These are phyloP conservation scores for Lepidurus apus DNA, from an alignment of 1,140 invertebrate genomes.

Conservation along the genomic window DNA sequence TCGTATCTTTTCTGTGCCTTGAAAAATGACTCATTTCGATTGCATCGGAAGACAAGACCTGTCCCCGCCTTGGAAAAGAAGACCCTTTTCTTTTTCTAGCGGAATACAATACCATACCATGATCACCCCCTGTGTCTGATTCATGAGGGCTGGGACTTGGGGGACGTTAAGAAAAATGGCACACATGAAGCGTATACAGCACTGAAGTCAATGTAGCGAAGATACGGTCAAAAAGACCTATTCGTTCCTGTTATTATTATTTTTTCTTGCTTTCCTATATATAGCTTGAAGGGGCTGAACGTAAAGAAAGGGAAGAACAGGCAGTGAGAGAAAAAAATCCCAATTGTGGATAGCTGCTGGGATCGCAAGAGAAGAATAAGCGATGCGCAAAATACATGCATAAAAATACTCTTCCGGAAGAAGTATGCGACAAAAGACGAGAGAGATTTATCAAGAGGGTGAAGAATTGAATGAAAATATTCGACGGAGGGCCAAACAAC, in stretches of 20 bases:
- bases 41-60: background rate
- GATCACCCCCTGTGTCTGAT: conserved; percentile 8
- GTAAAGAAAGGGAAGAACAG: background rate
- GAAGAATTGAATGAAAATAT: conserved; percentile 10
- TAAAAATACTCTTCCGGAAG: conserved; percentile 4
- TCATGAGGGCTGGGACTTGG: conserved; percentile 6
- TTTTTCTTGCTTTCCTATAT: background rate
- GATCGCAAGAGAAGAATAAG: background rate
- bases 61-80: background rate
- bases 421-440: background rate
- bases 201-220: conserved; percentile 19
- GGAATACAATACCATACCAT: background rate
- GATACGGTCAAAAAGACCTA: conserved; percentile 1
- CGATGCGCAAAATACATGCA: conserved; percentile 15
- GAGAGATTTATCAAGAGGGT: background rate
- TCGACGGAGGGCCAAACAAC: background rate
- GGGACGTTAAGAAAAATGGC: background rate
- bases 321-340: background rate
- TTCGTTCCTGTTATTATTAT: background rate
- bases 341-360: background rate
- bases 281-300: background rate
- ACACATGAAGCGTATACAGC: conserved; percentile 10
- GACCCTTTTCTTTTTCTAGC: background rate
- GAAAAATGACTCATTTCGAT: background rate
- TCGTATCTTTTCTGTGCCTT: background rate